phyloP scores from a whole-genome alignment of 64 coral and sea anemone species.

The Acropora yongei region DNA sequence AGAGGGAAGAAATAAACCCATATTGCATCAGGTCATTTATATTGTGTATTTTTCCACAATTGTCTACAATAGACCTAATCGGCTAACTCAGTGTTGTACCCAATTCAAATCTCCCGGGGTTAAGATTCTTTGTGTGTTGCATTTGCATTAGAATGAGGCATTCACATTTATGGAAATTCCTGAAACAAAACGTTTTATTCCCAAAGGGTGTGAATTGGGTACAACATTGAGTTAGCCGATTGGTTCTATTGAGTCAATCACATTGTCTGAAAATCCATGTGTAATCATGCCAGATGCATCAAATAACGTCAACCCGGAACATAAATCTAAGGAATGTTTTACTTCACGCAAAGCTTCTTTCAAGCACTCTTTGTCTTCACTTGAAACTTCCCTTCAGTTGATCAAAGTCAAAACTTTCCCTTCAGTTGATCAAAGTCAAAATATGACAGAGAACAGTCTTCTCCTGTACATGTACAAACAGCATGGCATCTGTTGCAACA shows the following conservation, averaged over 20 bases:
- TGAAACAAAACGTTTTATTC: too few species aligned
- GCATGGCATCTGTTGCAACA: slow-evolving; percentile 64
- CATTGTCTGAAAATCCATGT: slow-evolving; percentile 40
- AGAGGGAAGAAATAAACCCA: slow-evolving; percentile 32
- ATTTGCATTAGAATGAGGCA: too few species aligned
- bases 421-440: slow-evolving; percentile 19
- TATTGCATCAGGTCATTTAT: slow-evolving; percentile 24
- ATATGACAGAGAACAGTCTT: background rate
- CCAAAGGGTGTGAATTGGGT: too few species aligned
- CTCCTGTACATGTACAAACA: slow-evolving; percentile 46
- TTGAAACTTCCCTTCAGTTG: background rate
- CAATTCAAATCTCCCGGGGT: too few species aligned
- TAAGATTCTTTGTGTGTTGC: too few species aligned
- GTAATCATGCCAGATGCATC: background rate
- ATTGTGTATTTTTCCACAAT: slow-evolving; percentile 36
- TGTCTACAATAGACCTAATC: background rate
- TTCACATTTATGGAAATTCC: too few species aligned
- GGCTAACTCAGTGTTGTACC: too few species aligned
- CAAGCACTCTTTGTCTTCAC: background rate
- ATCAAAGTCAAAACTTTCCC: background rate
- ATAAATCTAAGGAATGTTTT: background rate
- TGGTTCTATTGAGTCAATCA: slow-evolving; percentile 10
- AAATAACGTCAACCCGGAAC: slow-evolving; percentile 37
- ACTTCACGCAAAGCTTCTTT: slow-evolving; percentile 13
- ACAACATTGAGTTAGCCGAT: too few species aligned